phyloP scores from a whole-genome alignment of 2,113 vertebrate genomes.

The Mobula hypostoma region DNA sequence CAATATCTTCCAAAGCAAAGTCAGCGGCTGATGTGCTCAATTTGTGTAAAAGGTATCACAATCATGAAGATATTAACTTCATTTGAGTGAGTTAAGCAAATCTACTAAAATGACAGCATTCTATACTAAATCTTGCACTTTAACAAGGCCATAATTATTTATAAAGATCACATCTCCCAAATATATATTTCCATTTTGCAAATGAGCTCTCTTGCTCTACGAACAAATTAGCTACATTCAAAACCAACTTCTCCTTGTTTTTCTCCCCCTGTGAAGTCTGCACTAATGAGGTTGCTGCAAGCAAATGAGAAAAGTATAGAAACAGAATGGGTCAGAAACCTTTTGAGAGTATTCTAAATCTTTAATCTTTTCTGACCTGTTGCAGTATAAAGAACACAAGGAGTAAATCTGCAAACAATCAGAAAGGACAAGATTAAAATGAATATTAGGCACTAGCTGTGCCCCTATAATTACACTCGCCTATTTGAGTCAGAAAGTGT shows the following conservation, averaged over 20 bases:
- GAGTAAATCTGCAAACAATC: background rate
- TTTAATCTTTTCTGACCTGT: background rate
- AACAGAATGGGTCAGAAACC: background rate
- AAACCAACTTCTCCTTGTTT: constrained; percentile 22
- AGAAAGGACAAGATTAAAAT: constrained; percentile 6
- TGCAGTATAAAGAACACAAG: background rate
- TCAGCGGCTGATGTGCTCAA: background rate
- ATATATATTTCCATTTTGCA: constrained; percentile 21
- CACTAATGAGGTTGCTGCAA: background rate
- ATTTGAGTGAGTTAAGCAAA: background rate
- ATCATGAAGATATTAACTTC: background rate
- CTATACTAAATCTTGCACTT: background rate
- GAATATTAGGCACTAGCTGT: background rate
- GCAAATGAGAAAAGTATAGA: background rate
- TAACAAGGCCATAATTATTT: constrained; percentile 30
- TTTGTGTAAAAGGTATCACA: background rate
- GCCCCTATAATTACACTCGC: background rate
- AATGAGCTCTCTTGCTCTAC: constrained; percentile 9
- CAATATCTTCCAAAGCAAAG: constrained; percentile 15
- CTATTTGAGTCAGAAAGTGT: background rate
- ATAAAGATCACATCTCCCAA: background rate
- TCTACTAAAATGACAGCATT: background rate
- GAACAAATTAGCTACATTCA: background rate
- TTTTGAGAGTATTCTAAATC: background rate
- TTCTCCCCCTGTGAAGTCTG: background rate